These are phyloP conservation scores for Misgurnus anguillicaudatus DNA, from an alignment of 2,113 vertebrate genomes.

Conservation along the genomic window DNA sequence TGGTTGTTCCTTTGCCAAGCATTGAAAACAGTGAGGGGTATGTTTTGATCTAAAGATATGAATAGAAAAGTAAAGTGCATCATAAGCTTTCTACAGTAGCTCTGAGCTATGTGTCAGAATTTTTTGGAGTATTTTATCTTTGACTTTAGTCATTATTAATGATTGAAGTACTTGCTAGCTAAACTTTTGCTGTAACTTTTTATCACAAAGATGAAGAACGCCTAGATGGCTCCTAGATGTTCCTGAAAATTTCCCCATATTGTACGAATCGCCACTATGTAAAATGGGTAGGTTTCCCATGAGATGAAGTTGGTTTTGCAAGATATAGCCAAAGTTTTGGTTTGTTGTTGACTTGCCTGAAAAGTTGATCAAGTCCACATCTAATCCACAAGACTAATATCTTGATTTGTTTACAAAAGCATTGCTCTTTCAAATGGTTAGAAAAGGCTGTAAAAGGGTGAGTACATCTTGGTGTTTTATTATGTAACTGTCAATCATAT, in stretches of 20 bases:
- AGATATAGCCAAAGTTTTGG: not conserved
- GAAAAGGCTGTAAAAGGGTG: not conserved
- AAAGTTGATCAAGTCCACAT: not conserved
- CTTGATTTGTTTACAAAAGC: conserved; percentile 1
- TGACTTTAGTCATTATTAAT: not conserved
- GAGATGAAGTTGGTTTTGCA: too few relatives aligned
- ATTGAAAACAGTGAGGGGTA: not conserved
- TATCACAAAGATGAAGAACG: not conserved
- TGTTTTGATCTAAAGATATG: conserved; percentile 7
- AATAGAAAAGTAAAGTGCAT: not conserved
- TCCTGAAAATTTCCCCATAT: too few relatives aligned
- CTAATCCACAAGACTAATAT: not conserved
- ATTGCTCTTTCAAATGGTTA: not conserved
- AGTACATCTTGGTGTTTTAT: conserved; percentile 48
- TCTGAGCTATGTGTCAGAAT: not conserved
- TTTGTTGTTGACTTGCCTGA: not conserved
- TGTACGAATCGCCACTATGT: too few relatives aligned
- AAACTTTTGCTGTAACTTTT: not conserved
- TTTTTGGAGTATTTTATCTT: not conserved
- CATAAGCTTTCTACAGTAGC: not conserved
- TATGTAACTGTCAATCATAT: conserved; percentile 34
- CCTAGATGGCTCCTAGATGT: too few relatives aligned
- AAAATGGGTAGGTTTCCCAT: too few relatives aligned
- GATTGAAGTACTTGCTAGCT: not conserved
- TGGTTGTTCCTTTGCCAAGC: not conserved